Percentiles rank a stretch among this genome's conserved stretches.
These are phyloP conservation scores for Drosophila barbarae DNA, from an alignment of 2,888 invertebrate genomes.

Conservation along the genomic window DNA sequence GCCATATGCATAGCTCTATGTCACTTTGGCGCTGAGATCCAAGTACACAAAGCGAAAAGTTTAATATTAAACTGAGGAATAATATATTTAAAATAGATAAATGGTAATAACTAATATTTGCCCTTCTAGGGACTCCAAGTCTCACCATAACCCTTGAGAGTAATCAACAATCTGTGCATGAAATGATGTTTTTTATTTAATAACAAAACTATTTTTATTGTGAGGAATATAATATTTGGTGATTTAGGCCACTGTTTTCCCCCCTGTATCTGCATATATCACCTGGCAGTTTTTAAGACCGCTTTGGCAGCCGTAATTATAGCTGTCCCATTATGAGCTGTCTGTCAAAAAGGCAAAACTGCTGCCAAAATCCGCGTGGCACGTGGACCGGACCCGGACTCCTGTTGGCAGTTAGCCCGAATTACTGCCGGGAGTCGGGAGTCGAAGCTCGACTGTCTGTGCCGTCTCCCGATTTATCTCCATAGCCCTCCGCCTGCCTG, in stretches of 20 bases:
- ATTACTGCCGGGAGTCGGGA: constrained; percentile 62
- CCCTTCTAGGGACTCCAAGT: too few relatives aligned
- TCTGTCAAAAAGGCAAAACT: constrained; percentile 33
- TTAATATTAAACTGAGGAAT: background rate
- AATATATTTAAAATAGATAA: background rate
- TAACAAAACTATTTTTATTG: too few relatives aligned
- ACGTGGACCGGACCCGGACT: constrained; percentile 44
- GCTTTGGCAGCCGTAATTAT: constrained; percentile 51
- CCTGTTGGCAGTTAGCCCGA: constrained; percentile 38
- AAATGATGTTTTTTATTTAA: too few relatives aligned
- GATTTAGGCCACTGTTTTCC: background rate
- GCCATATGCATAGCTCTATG: constrained; percentile 46
- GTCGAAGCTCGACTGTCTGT: constrained; percentile 37
- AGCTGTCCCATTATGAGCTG: constrained; percentile 52
- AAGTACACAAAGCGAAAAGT: constrained; percentile 13
- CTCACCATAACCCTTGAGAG: too few relatives aligned
- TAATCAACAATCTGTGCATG: too few relatives aligned
- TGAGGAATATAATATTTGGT: too few relatives aligned
- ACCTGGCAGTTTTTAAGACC: constrained; percentile 45
- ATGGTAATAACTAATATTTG: too few relatives aligned
- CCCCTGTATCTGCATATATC: constrained; percentile 1
- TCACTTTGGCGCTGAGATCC: constrained; percentile 42
- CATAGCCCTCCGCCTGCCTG: constrained; percentile 67
- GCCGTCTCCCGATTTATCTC: constrained; percentile 66
- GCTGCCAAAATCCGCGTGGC: constrained; percentile 58